These are phyloP conservation scores for Coregonus clupeaformis DNA, from an alignment of 2,113 vertebrate genomes.

Conservation along the genomic window DNA sequence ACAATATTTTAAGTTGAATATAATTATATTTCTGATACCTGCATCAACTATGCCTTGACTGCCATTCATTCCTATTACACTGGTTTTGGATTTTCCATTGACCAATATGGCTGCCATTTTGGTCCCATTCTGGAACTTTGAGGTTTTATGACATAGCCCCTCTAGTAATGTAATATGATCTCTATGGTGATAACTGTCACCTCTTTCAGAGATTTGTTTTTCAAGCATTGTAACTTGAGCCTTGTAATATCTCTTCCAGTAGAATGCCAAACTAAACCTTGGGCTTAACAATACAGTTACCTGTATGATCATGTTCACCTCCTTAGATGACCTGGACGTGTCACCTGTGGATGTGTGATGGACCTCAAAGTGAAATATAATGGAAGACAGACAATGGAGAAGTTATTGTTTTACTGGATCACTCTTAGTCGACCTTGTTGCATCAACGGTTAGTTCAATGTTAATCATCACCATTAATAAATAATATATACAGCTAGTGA, in stretches of 20 bases:
- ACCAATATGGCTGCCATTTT: no score
- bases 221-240: neutral
- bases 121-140: no score
- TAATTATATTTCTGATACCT: no score
- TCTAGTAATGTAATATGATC: no score
- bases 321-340: no score
- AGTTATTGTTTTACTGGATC: slow-evolving; percentile 41
- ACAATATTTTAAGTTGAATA: no score
- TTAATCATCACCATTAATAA: neutral
- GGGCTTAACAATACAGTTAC: neutral
- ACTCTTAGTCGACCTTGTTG: slow-evolving; percentile 13
- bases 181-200: neutral
- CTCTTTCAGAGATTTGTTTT: neutral
- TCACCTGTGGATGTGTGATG: slow-evolving; percentile 22
- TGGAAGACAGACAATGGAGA: slow-evolving; percentile 14
- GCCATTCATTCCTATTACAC: no score
- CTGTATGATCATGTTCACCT: neutral
- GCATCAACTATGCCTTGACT: no score
- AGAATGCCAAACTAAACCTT: neutral
- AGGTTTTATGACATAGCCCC: no score
- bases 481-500: no score
- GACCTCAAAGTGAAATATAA: slow-evolving; percentile 18
- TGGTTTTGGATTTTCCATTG: no score
- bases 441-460: neutral
- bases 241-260: neutral